Conservation (phyloP, 2,888 invertebrate genomes). For the Trichopoda pennipes region DNA sequence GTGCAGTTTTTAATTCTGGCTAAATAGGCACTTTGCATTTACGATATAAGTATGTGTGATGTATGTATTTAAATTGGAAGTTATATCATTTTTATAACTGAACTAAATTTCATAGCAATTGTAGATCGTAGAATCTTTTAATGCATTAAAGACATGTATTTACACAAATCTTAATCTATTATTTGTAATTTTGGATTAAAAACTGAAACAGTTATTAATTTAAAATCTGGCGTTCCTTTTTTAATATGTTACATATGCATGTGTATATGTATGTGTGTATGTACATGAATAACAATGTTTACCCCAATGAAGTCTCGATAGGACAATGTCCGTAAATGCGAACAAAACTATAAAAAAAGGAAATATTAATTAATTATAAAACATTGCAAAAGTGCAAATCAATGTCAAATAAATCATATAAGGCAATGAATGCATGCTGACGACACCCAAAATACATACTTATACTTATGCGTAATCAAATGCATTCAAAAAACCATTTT, state of each 20-base stretch:
- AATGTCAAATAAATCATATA: slow-evolving; percentile 66
- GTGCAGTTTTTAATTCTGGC: too few relatives aligned
- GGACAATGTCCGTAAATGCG: background rate
- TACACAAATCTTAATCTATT: too few relatives aligned
- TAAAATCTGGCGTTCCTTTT: background rate
- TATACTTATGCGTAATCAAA: slow-evolving; percentile 45
- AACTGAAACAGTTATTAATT: slow-evolving; percentile 11
- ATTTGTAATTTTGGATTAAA: background rate
- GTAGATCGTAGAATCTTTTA: too few relatives aligned
- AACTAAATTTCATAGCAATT: too few relatives aligned
- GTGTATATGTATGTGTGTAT: background rate
- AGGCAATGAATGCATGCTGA: slow-evolving; percentile 21
- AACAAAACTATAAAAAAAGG: background rate
- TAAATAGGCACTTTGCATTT: too few relatives aligned
- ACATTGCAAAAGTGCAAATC: slow-evolving; percentile 65
- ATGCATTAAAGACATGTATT: too few relatives aligned
- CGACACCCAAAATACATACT: slow-evolving; percentile 11
- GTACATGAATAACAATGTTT: background rate
- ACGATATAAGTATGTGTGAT: too few relatives aligned
- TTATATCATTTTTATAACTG: too few relatives aligned
- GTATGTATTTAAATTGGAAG: too few relatives aligned
- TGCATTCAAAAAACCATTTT: slow-evolving; percentile 40
- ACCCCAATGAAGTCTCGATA: background rate
- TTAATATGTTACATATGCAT: slow-evolving; percentile 7
- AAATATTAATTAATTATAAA: slow-evolving; percentile 38